Conservation (phyloP, 1,140 invertebrate genomes). For the Adelges cooleyi region DNA sequence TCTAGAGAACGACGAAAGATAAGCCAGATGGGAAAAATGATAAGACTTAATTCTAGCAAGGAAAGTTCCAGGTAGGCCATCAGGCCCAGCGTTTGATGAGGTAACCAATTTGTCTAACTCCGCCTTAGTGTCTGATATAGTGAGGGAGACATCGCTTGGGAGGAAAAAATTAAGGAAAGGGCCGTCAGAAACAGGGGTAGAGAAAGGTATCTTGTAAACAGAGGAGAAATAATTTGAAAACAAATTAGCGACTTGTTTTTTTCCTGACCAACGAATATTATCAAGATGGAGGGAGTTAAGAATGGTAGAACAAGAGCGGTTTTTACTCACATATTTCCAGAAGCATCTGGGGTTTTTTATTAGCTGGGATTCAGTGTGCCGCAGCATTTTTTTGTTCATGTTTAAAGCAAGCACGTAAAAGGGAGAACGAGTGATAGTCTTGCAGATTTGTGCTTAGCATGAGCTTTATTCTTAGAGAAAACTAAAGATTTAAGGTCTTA, state of each 20-base stretch:
- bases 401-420: not conserved
- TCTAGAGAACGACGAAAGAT: conserved; percentile 5
- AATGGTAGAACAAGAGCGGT: not conserved
- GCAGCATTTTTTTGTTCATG: not conserved
- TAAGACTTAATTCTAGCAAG: not conserved
- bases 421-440: not conserved
- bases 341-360: not conserved
- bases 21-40: not conserved
- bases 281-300: no score
- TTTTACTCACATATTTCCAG: not conserved
- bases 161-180: not conserved
- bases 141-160: not conserved
- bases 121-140: not conserved
- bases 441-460: not conserved
- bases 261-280: not conserved
- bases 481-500: not conserved
- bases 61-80: not conserved
- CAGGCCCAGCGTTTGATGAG: no score
- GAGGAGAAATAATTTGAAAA: not conserved
- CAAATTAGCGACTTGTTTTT: not conserved
- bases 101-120: not conserved
- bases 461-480: not conserved
- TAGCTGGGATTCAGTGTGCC: not conserved
- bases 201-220: not conserved
- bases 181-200: not conserved